Evolutionary conservation across 2,113 vertebrate genomes (phyloP), one percentile per base, ranked within the genome.

Genomic region (Erinaceus europaeus): DNA sequence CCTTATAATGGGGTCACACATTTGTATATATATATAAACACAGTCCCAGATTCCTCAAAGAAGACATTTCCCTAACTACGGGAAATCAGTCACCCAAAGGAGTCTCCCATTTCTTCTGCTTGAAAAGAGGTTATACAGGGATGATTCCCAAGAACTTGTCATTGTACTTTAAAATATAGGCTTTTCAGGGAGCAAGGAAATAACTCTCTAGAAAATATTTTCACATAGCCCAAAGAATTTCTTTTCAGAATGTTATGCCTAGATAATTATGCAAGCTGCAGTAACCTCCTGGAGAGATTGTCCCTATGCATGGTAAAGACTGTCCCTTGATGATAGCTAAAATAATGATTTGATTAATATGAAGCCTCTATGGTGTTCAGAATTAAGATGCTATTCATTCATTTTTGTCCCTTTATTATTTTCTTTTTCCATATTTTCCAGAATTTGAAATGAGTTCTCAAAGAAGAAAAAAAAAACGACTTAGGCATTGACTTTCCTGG

Each of bases 371-470:
- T 11, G 29, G 25, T 57, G 55, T 29, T 29, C 55, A 65, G 9
- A 65, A 11, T 57, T 29, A 27, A 52, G 15, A 72, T 34, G 32
- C 67, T 9, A 2, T 46, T 65, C 57, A 27, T 34, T 65, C 71
- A 44, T 44, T 48, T 27, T 27, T 34, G 2, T 7, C 27, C 68
- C 9, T 23, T 42, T 84, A 6, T 52, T 38, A 0, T 18, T 79
- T 65, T 12, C 20, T 21, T 61, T 86, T 73, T 61, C 42, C 15
- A n/a, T 11, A 23, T 34, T 50, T 40, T 79, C 55, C 42, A 53
- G 21, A 65, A 48, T 72, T 89, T 73, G 40, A 92, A 92, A 42
- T 64, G 62, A 79, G 20, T 80, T 72, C n/a, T 90, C 12, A 62
- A 1, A n/a, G n/a, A n/a, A n/a, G n/a, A n/a, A n/a, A n/a, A n/a